phyloP scores from a whole-genome alignment of 2,888 invertebrate genomes.

The Formica aserva region DNA sequence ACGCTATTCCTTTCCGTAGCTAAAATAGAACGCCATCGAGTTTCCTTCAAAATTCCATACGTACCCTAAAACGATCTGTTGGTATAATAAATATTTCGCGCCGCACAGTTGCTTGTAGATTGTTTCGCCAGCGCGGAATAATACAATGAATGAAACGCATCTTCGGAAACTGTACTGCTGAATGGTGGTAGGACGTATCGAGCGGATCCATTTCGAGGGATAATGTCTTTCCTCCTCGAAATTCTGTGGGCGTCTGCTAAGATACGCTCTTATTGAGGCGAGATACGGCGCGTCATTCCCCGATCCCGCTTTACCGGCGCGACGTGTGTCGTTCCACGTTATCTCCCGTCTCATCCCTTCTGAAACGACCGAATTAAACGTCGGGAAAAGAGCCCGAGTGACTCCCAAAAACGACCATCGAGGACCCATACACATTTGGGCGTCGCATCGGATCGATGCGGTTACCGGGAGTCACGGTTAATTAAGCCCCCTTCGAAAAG shows the following conservation, averaged over 20 bases:
- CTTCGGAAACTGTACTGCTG: constrained; percentile 13
- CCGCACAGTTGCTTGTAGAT: constrained; percentile 26
- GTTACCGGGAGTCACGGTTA: constrained; percentile 34
- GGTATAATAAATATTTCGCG: constrained; percentile 46
- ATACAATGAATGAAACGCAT: constrained; percentile 35
- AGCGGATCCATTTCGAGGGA: constrained; percentile 7
- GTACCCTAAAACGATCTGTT: constrained; percentile 24
- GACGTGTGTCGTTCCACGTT: constrained; percentile 41
- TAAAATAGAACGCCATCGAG: constrained; percentile 35
- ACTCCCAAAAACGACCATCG: constrained; percentile 25
- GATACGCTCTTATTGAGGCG: constrained; percentile 20
- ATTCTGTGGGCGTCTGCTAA: constrained; percentile 20
- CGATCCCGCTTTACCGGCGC: constrained; percentile 25
- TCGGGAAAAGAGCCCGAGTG: constrained; percentile 5
- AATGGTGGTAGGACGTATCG: constrained; percentile 8
- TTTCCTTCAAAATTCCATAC: constrained; percentile 42
- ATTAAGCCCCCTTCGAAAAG: constrained; percentile 36
- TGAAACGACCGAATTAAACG: constrained; percentile 34
- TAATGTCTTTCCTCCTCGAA: constrained; percentile 32
- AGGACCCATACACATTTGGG: constrained; percentile 1
- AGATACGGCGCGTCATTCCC: constrained; percentile 35
- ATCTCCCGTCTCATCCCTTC: constrained; percentile 27
- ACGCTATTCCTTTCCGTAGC: constrained; percentile 38
- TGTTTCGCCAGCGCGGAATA: constrained; percentile 37
- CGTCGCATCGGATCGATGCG: constrained; percentile 27